Evolutionary conservation across 2,888 invertebrate genomes (phyloP).

Genomic region (Standfussiana lucernea): DNA sequence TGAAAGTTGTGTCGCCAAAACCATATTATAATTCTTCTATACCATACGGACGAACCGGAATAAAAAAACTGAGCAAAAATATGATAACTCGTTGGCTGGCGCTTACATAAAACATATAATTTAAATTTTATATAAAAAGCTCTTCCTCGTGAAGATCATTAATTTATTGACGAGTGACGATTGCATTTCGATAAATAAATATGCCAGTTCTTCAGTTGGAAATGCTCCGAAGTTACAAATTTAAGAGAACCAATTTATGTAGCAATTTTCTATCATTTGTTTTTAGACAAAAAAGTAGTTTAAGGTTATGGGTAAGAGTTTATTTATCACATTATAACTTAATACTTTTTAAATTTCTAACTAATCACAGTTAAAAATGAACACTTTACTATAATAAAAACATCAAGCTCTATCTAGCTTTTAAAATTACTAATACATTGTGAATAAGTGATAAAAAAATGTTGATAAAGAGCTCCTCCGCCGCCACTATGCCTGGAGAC

Average conservation of each 20-base stretch:
- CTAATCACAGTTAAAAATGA: background rate
- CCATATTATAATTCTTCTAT: background rate
- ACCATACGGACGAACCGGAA: background rate
- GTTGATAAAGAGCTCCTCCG: background rate
- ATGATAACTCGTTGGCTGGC: no score
- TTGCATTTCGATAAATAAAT: constrained; percentile 1
- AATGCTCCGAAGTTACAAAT: constrained; percentile 9
- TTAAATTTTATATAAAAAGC: background rate
- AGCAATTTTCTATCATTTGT: constrained; percentile 28
- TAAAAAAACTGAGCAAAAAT: background rate
- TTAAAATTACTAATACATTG: background rate
- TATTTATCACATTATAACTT: background rate
- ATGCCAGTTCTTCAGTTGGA: constrained; percentile 48
- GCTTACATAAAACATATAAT: background rate
- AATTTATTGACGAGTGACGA: background rate
- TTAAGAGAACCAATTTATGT: constrained; percentile 3
- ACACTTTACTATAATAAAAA: background rate
- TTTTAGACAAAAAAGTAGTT: constrained; percentile 68
- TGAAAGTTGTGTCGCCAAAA: background rate
- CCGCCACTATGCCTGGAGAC: background rate
- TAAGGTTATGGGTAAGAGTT: constrained; percentile 77
- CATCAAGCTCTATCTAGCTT: background rate
- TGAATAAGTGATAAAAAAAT: background rate
- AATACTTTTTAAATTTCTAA: background rate
- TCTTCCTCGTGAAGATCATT: background rate